phyloP scores from a whole-genome alignment of 2,888 invertebrate species.

The Clunio marinus region DNA sequence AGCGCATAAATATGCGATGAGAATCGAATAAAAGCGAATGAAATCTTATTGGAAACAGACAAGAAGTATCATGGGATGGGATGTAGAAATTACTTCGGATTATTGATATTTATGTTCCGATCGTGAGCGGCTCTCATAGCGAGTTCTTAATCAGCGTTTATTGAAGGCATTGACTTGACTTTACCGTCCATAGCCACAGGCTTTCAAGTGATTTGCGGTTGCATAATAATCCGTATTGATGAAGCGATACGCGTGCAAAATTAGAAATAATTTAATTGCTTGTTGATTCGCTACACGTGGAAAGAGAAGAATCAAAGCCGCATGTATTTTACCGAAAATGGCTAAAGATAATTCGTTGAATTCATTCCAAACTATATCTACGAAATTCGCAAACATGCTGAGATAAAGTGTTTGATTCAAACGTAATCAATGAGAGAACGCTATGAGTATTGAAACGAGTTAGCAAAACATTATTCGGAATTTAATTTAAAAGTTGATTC shows the following conservation, averaged over 20 bases:
- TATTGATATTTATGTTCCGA: no score
- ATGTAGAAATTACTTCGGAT: no score
- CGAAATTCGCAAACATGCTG: neutral
- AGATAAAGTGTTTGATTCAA: neutral
- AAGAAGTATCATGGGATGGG: no score
- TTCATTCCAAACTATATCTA: neutral
- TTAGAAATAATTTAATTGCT: slow-evolving; percentile 4
- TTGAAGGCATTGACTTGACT: no score
- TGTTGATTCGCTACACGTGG: neutral
- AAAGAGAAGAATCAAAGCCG: neutral
- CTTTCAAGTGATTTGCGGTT: neutral
- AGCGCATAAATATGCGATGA: no score
- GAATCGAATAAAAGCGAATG: no score
- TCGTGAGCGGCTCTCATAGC: no score
- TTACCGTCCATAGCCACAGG: no score
- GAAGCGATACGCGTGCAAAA: neutral
- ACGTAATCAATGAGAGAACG: neutral
- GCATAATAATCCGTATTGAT: neutral
- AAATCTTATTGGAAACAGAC: no score
- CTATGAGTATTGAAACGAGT: neutral
- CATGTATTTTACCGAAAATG: neutral
- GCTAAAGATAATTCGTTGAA: neutral
- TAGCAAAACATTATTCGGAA: no score
- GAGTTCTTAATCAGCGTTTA: no score
- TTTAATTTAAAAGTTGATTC: neutral